Percentiles rank a stretch among this genome's conserved stretches.
These are phyloP conservation scores for Andrena trimmerana DNA, from an alignment of 2,888 invertebrate genomes.

Conservation along the genomic window DNA sequence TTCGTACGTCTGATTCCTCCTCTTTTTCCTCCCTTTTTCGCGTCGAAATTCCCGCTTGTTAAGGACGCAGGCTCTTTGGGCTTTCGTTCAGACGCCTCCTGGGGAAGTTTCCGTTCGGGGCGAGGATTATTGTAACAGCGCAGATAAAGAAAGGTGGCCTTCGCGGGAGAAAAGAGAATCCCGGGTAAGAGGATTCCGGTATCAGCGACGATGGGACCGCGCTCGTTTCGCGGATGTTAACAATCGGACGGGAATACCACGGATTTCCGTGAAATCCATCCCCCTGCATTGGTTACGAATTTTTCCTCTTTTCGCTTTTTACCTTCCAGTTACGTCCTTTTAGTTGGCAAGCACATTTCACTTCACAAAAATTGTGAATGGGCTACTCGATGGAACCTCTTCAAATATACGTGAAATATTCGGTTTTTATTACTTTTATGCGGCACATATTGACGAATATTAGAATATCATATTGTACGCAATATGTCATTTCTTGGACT, in stretches of 20 bases:
- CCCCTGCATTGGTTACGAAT: constrained; percentile 14
- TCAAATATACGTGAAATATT: not conserved
- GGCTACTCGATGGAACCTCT: not conserved
- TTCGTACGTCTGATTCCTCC: not conserved
- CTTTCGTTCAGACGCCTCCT: constrained; percentile 31
- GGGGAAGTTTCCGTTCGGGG: constrained; percentile 34
- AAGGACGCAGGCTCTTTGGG: constrained; percentile 21
- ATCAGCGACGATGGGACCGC: constrained; percentile 41
- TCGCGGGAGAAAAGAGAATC: constrained; percentile 44
- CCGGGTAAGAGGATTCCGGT: constrained; percentile 60
- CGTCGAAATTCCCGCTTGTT: constrained; percentile 35
- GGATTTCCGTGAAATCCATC: constrained; percentile 15
- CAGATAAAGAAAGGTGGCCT: constrained; percentile 57
- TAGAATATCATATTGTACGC: too few relatives aligned
- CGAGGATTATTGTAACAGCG: constrained; percentile 56
- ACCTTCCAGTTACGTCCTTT: not conserved
- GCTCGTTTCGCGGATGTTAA: constrained; percentile 55
- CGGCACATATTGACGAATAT: too few relatives aligned
- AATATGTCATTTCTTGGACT: too few relatives aligned
- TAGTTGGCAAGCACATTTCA: constrained; percentile 7
- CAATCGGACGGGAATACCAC: constrained; percentile 33
- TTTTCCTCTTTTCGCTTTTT: not conserved
- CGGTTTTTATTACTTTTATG: not conserved
- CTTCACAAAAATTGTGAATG: not conserved
- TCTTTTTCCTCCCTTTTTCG: not conserved